phyloP scores from a whole-genome alignment of 2,113 vertebrate species.

The Laterallus jamaicensis region DNA sequence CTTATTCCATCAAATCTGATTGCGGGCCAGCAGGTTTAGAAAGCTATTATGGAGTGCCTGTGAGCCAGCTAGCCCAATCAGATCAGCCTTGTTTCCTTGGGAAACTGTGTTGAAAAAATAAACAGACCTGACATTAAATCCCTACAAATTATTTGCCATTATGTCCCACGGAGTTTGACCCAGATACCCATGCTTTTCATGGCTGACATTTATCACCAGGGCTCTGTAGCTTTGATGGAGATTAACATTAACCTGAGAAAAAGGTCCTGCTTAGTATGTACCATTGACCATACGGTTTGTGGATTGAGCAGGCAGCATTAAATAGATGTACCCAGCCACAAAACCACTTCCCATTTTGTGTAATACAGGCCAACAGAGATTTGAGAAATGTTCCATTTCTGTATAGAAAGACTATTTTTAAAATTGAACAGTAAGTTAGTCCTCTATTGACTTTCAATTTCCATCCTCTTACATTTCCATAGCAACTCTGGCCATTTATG shows the following conservation, averaged over 20 bases:
- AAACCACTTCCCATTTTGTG: conserved; percentile 35
- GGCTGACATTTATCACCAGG: background rate
- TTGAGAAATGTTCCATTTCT: conserved; percentile 57
- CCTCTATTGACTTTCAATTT: conserved; percentile 78
- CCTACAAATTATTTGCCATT: background rate
- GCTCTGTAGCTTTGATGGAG: background rate
- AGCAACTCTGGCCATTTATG: conserved; percentile 77
- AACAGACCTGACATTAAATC: background rate
- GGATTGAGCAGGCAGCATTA: background rate
- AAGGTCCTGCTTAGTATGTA: background rate
- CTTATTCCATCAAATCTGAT: background rate
- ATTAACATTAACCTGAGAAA: background rate
- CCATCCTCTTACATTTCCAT: conserved; percentile 74
- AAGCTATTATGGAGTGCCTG: background rate
- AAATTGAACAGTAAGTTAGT: conserved; percentile 69
- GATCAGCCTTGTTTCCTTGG: background rate
- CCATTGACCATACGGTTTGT: background rate
- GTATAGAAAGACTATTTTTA: conserved; percentile 57
- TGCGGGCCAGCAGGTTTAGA: background rate
- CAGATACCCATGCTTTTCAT: background rate
- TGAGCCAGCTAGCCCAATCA: background rate
- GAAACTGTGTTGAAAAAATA: background rate
- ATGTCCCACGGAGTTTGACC: background rate
- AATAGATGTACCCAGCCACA: conserved; percentile 20
- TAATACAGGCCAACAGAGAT: conserved; percentile 22